A percentile compares a stretch with the other conserved stretches of the same genome.
phyloP scores from a whole-genome alignment of 2,113 vertebrate genomes.

The Osmerus mordax region DNA sequence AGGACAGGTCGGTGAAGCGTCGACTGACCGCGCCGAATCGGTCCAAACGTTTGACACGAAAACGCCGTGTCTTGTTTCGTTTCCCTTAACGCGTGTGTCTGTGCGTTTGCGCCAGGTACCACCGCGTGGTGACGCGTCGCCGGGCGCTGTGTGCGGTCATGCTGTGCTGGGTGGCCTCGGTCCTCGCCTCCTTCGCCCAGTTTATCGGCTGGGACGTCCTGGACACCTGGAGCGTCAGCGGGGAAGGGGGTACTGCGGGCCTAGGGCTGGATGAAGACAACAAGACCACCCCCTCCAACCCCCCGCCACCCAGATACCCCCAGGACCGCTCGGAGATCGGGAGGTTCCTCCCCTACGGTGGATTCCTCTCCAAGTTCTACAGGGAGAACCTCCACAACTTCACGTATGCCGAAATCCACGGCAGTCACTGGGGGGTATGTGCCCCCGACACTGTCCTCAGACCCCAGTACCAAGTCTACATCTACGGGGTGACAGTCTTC shows the following conservation, averaged over 20 bases:
- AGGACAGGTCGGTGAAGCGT: constrained; percentile 63
- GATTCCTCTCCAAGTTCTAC: constrained; percentile 74
- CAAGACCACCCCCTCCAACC: constrained; percentile 46
- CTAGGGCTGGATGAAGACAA: constrained; percentile 47
- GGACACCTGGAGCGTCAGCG: constrained; percentile 30
- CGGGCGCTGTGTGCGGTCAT: constrained; percentile 61
- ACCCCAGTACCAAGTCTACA: constrained; percentile 67
- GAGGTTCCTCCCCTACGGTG: constrained; percentile 62
- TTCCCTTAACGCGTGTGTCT: not conserved
- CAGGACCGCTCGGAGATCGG: constrained; percentile 59
- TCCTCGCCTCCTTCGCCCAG: constrained; percentile 71
- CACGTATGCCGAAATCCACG: constrained; percentile 65
- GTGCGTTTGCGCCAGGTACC: constrained; percentile 61
- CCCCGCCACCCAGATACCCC: constrained; percentile 30
- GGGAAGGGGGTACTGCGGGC: constrained; percentile 27
- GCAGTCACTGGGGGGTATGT: constrained; percentile 70
- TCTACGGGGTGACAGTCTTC: constrained; percentile 63
- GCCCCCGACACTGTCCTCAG: constrained; percentile 64
- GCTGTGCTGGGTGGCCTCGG: constrained; percentile 72
- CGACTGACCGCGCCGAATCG: not conserved
- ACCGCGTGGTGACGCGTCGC: constrained; percentile 55
- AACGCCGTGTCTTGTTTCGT: not conserved
- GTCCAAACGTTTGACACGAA: not conserved
- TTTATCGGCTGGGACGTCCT: constrained; percentile 68
- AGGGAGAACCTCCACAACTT: constrained; percentile 59